Evolutionary conservation across 2,797 vertebrate genomes (phyloP), one percentile per base, ranked within the genome.

Genomic region (Columba guinea): DNA sequence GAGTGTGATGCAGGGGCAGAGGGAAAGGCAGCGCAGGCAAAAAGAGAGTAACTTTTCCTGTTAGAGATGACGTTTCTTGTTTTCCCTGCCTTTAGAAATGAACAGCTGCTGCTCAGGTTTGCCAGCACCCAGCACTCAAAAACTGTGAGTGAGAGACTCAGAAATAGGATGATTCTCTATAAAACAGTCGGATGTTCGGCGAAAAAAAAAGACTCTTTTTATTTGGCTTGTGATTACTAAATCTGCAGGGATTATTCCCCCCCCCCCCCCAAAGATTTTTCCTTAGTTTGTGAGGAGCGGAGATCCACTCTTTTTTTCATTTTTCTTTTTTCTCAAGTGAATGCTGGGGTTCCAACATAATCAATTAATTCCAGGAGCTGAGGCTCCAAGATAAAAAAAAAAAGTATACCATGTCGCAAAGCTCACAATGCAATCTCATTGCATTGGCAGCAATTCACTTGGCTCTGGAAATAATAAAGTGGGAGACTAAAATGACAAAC

Each of bases 381-480:
- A 93, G 53, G 70, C 93, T 93, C 93, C 90, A 95, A 94, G 86
- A 95, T 92, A 76, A 77, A 88, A 63, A 52, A 52, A 76, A 78
- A 63, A 90, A 85, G 90, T 95, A 91, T 94, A 92, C 81, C 90
- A 85, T 89, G 92, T 96, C 53, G 19, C 87, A 93, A 81, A 91
- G 95, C 94, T 89, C 94, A 92, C 93, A 92, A 94, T 94, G 94
- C 95, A 97, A 95, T 95, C 94, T 97, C 93, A 95, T 90, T 97
- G 93, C 94, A 92, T 92, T 96, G 95, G 95, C 95, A 96, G 94
- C n/a, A 0, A 48, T 96, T 96, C 94, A 95, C 89, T 96, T 96
- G 95, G 96, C 95, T 96, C 93, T 95, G 93, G 79, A 95, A 94
- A 95, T 96, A 96, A 96, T 95, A 90, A 96, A 96, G 95, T 93